Evolutionary conservation across 2,113 vertebrate genomes (phyloP).

Genomic region (Microcebus tavaratra): DNA sequence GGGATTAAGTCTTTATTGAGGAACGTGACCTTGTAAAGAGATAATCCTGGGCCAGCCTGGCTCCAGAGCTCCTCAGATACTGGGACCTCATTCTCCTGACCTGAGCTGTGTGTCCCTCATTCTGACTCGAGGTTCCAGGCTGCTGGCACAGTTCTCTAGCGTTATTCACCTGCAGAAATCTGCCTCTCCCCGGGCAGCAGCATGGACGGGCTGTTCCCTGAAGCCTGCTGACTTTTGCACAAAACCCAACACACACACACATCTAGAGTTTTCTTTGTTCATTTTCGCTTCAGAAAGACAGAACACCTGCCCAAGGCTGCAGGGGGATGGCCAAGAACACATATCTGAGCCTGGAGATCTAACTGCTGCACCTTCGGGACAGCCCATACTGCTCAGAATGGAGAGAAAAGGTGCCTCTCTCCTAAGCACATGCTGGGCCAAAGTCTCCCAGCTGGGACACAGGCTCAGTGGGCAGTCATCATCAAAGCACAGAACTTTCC

Average conservation of each 20-base stretch:
- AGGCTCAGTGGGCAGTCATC: not conserved
- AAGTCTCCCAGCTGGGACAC: not conserved
- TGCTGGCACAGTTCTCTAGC: not conserved
- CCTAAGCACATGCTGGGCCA: not conserved
- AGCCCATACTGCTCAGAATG: not conserved
- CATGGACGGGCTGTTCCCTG: not conserved
- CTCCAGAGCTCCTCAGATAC: not conserved
- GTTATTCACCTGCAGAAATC: not conserved
- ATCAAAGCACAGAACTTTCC: not conserved
- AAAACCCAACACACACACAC: not conserved
- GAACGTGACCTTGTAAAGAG: not conserved
- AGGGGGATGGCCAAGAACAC: not conserved
- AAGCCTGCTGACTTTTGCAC: not conserved
- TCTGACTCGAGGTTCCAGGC: not conserved
- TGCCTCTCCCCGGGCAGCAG: not conserved
- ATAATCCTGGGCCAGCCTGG: not conserved
- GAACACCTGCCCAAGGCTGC: not conserved
- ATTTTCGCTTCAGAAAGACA: not conserved
- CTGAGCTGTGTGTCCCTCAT: not conserved
- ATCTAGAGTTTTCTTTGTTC: not conserved
- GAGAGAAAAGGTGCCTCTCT: not conserved
- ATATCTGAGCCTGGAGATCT: not conserved
- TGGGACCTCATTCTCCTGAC: not conserved
- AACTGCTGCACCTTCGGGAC: not conserved
- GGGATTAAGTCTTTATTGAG: not conserved